Conservation (phyloP, 2,113 vertebrate genomes). For the Pseudopodoces humilis region DNA sequence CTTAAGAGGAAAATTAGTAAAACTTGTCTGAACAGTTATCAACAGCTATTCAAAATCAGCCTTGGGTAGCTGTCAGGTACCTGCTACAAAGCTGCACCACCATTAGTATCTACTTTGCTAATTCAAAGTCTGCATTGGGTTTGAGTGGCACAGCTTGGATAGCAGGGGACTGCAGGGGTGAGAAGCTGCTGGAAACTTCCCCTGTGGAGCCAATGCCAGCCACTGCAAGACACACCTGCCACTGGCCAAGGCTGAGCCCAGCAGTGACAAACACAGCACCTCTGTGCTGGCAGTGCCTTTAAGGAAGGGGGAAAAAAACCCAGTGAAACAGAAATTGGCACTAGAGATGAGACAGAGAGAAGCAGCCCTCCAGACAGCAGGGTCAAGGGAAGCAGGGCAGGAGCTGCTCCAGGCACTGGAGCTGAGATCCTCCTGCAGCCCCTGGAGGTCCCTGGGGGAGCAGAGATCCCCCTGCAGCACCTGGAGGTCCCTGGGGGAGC, state of each 20-base stretch:
- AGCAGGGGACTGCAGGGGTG: not conserved
- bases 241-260: not conserved
- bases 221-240: not conserved
- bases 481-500: not conserved
- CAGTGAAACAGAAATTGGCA: not conserved
- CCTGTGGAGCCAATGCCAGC: not conserved
- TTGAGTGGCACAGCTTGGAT: not conserved
- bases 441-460: too few relatives aligned
- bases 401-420: not conserved
- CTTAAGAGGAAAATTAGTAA: not conserved
- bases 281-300: not conserved
- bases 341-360: not conserved
- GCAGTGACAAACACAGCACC: not conserved
- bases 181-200: not conserved
- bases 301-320: rapidly evolving
- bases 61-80: not conserved
- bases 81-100: not conserved
- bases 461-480: not conserved
- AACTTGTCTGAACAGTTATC: not conserved
- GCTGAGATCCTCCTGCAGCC: not conserved
- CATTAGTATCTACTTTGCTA: not conserved
- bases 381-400: not conserved
- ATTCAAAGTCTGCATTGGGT: not conserved
- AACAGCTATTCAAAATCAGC: not conserved
- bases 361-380: not conserved